Evolutionary conservation across 2,113 vertebrate genomes (phyloP), one percentile per base, ranked within the genome.

Genomic region (Sitta europaea): DNA sequence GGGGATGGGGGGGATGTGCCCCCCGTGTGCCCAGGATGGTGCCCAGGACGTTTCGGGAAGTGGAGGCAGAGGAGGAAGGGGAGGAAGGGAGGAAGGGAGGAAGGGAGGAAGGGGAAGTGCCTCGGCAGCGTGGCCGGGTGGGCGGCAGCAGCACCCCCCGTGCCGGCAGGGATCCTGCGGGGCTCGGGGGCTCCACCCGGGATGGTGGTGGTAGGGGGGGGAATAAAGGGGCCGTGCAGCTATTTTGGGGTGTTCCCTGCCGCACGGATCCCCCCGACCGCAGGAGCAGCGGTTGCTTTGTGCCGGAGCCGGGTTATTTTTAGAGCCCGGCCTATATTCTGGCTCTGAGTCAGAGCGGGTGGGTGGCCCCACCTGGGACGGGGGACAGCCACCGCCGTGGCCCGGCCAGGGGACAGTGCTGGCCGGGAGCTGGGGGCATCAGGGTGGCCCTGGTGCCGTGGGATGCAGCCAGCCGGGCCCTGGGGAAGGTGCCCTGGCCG

Each of bases 261-360:
- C 53, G 53, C 29, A 5, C 51, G 53, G 53, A 33, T 53, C 53
- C 53, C 93, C 91, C 72, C 47, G 53, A 11, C 86, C 59, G 21
- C 48, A 2, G 67, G 22, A 86, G 73, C 79, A 51, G 86, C 24
- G 3, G 11, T 6, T 10, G 95, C 94, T 95, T 80, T 92, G 93
- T 96, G 93, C 93, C 11, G 43, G 89, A 21, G 71, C 86, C 17
- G 36, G 43, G 94, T 94, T 96, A 96, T 95, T 96, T 96, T 86
- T 95, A 94, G 96, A 90, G 83, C 10, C 90, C 86, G 93, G 89
- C 94, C 94, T 96, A 92, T 40, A 96, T 96, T 96, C 94, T 94
- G 86, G 91, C 82, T 96, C 96, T 96, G 94, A 96, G 86, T 96
- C 96, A 95, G 93, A 88, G 93, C 86, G 53, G 93, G 92, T 92